phyloP scores from a whole-genome alignment of 2,888 invertebrate genomes.

The Ceratothoa steindachneri region DNA sequence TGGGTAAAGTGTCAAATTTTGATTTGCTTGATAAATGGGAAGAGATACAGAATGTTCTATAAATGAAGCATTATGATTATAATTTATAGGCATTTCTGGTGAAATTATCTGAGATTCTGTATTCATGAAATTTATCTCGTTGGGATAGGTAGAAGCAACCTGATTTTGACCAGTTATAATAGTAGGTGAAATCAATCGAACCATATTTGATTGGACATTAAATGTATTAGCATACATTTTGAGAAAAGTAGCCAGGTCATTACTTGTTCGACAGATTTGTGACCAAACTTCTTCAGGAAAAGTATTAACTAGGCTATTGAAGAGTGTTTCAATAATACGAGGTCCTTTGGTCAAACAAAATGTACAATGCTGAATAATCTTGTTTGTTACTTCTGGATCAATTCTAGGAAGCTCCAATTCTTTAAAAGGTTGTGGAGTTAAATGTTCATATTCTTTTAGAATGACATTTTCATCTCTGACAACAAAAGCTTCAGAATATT shows the following conservation, averaged over 20 bases:
- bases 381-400: conserved; percentile 73
- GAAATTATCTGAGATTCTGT: not conserved
- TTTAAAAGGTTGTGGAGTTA: conserved; percentile 52
- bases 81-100: not conserved
- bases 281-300: conserved; percentile 65
- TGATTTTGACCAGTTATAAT: conserved; percentile 17
- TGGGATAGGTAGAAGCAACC: not conserved
- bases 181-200: conserved; percentile 60
- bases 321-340: conserved; percentile 79
- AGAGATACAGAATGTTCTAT: not conserved
- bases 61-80: not conserved
- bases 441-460: conserved; percentile 60
- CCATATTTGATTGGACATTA: conserved; percentile 86
- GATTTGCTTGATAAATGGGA: not conserved
- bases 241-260: conserved; percentile 82
- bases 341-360: conserved; percentile 65
- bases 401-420: conserved; percentile 72
- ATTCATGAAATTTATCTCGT: not conserved
- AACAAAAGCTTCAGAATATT: conserved; percentile 78
- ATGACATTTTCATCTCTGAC: conserved; percentile 78
- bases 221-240: conserved; percentile 91
- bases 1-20: not conserved
- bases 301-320: conserved; percentile 68
- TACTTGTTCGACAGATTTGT: conserved; percentile 75
- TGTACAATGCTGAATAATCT: conserved; percentile 70